Conservation (phyloP, 2,797 vertebrate genomes). For the Sylvia borin region DNA sequence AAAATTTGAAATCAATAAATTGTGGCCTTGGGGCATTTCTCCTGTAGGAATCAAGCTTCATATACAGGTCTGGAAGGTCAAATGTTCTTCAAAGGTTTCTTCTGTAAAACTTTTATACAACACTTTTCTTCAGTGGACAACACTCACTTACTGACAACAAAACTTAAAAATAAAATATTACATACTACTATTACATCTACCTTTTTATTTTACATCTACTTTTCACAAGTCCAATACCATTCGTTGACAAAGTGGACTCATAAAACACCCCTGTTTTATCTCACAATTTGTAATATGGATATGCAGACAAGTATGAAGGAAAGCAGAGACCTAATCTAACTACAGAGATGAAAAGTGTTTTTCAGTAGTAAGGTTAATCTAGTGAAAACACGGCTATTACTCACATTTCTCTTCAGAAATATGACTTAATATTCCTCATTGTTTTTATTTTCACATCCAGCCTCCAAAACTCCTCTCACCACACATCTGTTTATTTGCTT, state of each 20-base stretch:
- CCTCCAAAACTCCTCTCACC: neutral
- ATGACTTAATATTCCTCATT: neutral
- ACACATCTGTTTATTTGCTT: neutral
- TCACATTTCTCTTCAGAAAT: neutral
- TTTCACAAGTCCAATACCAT: neutral
- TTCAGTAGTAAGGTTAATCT: neutral
- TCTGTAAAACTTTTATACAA: neutral
- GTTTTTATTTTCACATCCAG: neutral
- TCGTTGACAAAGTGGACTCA: accelerated
- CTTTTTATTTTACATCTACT: no score
- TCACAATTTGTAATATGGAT: neutral
- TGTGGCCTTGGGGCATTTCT: neutral
- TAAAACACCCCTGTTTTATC: neutral
- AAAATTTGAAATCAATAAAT: neutral
- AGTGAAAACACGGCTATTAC: neutral
- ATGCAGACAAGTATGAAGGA: neutral
- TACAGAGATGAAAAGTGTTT: neutral
- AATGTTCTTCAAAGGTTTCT: neutral
- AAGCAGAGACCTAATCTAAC: neutral
- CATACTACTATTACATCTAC: no score
- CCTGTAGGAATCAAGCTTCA: neutral
- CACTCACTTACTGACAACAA: neutral
- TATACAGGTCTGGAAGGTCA: neutral
- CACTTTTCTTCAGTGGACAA: neutral
- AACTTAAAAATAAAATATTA: neutral